Conservation (phyloP, 2,888 invertebrate genomes). For the Dasypogon diadema region DNA sequence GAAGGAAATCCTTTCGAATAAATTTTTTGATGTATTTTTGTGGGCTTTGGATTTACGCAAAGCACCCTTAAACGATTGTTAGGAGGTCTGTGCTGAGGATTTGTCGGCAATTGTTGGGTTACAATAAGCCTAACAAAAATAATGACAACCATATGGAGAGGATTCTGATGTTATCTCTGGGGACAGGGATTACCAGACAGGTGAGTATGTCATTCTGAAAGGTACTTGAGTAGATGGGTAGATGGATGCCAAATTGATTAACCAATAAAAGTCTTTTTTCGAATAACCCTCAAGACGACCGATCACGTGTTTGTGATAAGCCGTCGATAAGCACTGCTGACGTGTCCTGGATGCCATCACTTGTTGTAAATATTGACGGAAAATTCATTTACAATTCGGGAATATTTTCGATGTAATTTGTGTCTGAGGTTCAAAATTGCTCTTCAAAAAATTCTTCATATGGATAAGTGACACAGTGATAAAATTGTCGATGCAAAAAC, state of each 20-base stretch:
- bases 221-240: slow-evolving; percentile 20
- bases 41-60: slow-evolving; percentile 49
- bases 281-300: no score
- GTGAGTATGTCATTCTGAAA: slow-evolving; percentile 34
- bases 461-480: no score
- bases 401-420: no score
- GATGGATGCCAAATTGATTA: slow-evolving; percentile 39
- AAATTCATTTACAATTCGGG: no score
- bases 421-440: no score
- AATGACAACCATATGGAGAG: slow-evolving; percentile 43
- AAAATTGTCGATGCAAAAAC: no score
- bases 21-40: slow-evolving; percentile 51
- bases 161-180: slow-evolving; percentile 11
- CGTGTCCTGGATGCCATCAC: no score
- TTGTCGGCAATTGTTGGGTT: slow-evolving; percentile 47
- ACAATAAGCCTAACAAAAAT: slow-evolving; percentile 48
- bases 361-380: no score
- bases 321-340: no score
- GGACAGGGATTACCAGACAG: slow-evolving; percentile 19
- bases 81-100: slow-evolving; percentile 35
- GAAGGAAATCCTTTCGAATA: slow-evolving; percentile 51
- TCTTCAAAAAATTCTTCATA: no score
- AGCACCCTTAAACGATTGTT: slow-evolving; percentile 52
- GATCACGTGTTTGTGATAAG: no score
- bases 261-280: slow-evolving; percentile 22